Evolutionary conservation across 2,113 vertebrate species (phyloP).

Genomic region (Progne subis): DNA sequence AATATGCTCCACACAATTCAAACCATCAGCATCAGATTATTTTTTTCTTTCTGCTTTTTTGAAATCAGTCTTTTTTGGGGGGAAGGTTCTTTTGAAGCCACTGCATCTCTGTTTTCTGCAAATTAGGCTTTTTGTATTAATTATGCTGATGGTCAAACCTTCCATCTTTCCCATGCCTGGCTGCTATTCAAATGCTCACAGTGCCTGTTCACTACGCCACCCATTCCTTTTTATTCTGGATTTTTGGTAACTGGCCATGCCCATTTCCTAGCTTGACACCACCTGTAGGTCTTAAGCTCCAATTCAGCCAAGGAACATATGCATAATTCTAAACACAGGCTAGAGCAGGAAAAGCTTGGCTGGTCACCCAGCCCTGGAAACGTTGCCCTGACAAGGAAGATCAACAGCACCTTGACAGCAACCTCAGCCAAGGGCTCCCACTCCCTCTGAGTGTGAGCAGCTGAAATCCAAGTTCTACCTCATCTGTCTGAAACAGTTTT

Average conservation of each 20-base stretch:
- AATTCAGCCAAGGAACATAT: background rate
- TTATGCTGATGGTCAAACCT: background rate
- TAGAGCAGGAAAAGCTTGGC: background rate
- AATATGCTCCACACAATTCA: background rate
- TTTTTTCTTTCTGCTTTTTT: background rate
- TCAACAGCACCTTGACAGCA: background rate
- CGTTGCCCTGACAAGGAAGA: background rate
- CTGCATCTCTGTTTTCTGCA: background rate
- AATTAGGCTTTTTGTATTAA: background rate
- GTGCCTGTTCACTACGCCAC: background rate
- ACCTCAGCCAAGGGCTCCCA: background rate
- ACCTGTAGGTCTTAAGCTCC: background rate
- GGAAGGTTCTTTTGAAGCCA: background rate
- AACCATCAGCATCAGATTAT: background rate
- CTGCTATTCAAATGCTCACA: background rate
- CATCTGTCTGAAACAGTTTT: background rate
- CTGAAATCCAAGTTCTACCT: background rate
- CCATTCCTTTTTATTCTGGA: background rate
- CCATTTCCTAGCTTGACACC: background rate
- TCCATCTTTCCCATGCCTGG: background rate
- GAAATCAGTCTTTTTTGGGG: background rate
- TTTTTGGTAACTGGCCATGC: background rate
- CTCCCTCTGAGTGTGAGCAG: background rate
- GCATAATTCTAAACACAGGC: background rate
- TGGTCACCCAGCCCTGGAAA: background rate